A percentile compares a stretch with the other conserved stretches of the same genome.
phyloP scores from a whole-genome alignment of 2,113 vertebrate genomes.

The Burhinus bistriatus region DNA sequence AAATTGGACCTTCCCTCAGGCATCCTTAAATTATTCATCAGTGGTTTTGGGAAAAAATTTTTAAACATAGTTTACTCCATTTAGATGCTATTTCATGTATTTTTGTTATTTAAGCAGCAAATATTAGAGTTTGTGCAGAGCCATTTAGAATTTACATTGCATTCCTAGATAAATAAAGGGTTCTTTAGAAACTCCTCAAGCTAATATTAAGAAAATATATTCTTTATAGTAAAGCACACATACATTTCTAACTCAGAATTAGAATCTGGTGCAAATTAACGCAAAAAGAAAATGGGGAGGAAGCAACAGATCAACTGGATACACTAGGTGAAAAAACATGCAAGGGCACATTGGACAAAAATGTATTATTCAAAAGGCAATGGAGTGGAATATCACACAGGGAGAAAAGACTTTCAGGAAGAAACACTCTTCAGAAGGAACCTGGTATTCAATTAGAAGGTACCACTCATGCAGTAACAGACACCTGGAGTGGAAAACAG shows the following conservation, averaged over 20 bases:
- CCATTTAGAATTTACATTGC: background rate
- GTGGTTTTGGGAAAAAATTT: background rate
- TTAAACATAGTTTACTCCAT: background rate
- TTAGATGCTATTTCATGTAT: background rate
- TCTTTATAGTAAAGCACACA: background rate
- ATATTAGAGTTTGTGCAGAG: background rate
- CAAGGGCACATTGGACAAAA: background rate
- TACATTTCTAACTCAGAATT: background rate
- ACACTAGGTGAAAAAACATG: background rate
- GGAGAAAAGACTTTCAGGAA: background rate
- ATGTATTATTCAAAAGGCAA: background rate
- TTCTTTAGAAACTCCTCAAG: background rate
- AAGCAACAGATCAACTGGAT: background rate
- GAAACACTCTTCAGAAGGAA: background rate
- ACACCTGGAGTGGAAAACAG: background rate
- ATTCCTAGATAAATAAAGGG: background rate
- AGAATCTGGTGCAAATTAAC: background rate
- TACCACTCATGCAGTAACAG: background rate
- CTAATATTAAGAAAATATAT: background rate
- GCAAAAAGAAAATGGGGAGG: rapidly evolving
- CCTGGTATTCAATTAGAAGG: background rate
- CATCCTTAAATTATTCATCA: constrained; percentile 30
- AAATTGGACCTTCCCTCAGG: background rate
- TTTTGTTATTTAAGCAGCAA: background rate
- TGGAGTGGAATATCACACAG: background rate